These are phyloP conservation scores for Drosophila greeni DNA, from an alignment of 2,888 invertebrate genomes.

Conservation along the genomic window DNA sequence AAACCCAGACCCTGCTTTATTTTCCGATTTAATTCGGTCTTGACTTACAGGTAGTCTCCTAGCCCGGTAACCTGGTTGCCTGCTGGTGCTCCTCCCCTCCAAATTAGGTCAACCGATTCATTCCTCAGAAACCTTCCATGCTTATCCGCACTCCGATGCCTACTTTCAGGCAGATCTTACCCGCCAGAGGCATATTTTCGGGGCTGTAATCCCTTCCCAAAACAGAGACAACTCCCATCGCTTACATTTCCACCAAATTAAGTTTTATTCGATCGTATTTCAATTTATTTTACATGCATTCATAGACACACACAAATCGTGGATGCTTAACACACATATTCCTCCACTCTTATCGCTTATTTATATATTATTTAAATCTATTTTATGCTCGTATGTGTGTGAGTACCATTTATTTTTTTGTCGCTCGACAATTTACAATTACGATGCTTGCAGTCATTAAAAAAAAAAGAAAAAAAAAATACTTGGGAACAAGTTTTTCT, in stretches of 20 bases:
- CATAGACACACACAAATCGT: slow-evolving; percentile 25
- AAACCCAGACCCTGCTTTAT: too few relatives aligned
- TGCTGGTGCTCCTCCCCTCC: neutral
- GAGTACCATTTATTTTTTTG: slow-evolving; percentile 29
- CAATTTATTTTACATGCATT: slow-evolving; percentile 30
- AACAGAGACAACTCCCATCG: neutral
- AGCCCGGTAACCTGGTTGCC: too few relatives aligned
- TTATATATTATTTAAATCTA: slow-evolving; percentile 29
- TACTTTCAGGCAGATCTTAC: slow-evolving; percentile 20
- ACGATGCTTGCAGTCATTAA: slow-evolving; percentile 63
- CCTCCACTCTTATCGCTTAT: neutral
- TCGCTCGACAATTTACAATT: slow-evolving; percentile 53
- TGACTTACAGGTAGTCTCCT: too few relatives aligned
- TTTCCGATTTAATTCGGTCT: too few relatives aligned
- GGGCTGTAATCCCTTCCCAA: neutral
- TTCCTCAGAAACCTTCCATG: neutral
- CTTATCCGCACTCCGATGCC: slow-evolving; percentile 3
- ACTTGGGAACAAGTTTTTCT: slow-evolving; percentile 13
- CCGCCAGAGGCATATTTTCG: slow-evolving; percentile 22
- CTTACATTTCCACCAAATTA: slow-evolving; percentile 31
- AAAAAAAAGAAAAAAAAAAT: neutral
- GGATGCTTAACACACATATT: slow-evolving; percentile 7
- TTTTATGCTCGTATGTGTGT: slow-evolving; percentile 26
- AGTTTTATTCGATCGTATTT: slow-evolving; percentile 38
- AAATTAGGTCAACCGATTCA: slow-evolving; percentile 32